Percentiles rank a stretch among this genome's conserved stretches.
These are phyloP conservation scores for Ciconia stormi DNA, from an alignment of 2,113 vertebrate genomes.

Conservation along the genomic window DNA sequence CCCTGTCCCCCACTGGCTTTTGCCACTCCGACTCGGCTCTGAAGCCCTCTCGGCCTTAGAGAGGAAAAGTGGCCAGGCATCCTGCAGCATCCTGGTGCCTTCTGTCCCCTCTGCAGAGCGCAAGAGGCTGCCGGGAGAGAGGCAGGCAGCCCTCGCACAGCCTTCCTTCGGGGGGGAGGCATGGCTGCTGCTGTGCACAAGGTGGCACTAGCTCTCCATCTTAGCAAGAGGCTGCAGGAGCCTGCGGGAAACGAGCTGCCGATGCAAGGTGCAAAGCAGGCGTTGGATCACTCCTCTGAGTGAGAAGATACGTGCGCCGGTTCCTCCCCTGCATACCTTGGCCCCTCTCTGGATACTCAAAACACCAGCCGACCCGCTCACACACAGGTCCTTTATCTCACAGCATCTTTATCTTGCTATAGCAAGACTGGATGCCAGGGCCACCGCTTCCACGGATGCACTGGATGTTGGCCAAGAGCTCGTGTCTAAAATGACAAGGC, in stretches of 20 bases:
- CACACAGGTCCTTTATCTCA: too few relatives aligned
- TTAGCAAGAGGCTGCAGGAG: background rate
- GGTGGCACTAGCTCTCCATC: conserved; percentile 48
- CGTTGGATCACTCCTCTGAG: fast-evolving
- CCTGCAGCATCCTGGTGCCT: background rate
- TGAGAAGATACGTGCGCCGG: fast-evolving
- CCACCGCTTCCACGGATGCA: fast-evolving
- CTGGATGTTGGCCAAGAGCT: background rate
- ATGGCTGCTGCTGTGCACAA: background rate
- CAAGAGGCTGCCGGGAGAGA: background rate
- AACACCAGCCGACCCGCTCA: background rate
- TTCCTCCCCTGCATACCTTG: background rate
- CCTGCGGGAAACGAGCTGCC: background rate
- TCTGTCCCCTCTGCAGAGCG: fast-evolving
- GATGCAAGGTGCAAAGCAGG: background rate
- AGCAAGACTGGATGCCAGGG: background rate
- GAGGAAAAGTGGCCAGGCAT: fast-evolving
- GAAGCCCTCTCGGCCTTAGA: too few relatives aligned
- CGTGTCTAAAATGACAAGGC: background rate
- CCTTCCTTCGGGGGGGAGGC: background rate
- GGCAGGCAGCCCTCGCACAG: background rate
- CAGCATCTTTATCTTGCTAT: background rate
- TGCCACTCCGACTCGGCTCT: background rate
- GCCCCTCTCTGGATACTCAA: background rate
- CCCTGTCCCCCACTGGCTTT: background rate